Conservation (phyloP, 2,888 invertebrate species). For the Therioaphis trifolii region DNA sequence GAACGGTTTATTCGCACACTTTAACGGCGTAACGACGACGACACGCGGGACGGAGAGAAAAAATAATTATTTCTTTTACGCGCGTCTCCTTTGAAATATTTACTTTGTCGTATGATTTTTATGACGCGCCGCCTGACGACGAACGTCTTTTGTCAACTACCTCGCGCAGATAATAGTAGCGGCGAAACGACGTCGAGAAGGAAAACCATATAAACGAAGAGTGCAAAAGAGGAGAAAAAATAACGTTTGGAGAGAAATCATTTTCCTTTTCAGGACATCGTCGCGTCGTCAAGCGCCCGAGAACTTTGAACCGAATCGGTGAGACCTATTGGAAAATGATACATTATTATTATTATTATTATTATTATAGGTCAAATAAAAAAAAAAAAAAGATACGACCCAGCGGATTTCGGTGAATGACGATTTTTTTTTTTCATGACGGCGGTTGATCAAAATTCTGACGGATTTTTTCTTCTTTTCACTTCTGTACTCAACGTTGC, state of each 20-base stretch:
- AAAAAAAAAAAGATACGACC: background rate
- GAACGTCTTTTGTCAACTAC: background rate
- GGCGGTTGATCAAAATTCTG: conserved; percentile 10
- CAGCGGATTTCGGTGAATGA: conserved; percentile 27
- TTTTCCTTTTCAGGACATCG: background rate
- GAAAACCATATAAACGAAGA: background rate
- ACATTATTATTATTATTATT: conserved; percentile 5
- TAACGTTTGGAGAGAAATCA: background rate
- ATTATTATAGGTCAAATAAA: background rate
- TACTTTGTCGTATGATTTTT: background rate
- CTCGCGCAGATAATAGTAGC: no score
- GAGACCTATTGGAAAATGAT: conserved; percentile 18
- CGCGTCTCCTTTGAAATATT: background rate
- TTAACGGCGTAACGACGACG: background rate
- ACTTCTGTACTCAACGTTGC: background rate
- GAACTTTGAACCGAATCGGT: conserved; percentile 5
- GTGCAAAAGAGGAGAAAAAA: background rate
- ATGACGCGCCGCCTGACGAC: background rate
- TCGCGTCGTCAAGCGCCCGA: no score
- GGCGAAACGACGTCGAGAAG: background rate
- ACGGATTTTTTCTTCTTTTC: background rate
- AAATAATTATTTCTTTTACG: background rate
- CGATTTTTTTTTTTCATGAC: background rate
- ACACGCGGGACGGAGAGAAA: background rate
- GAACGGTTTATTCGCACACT: background rate